A percentile compares a stretch with the other conserved stretches of the same genome.
phyloP scores from a whole-genome alignment of 1,140 invertebrate species.

The Fopius arisanus region DNA sequence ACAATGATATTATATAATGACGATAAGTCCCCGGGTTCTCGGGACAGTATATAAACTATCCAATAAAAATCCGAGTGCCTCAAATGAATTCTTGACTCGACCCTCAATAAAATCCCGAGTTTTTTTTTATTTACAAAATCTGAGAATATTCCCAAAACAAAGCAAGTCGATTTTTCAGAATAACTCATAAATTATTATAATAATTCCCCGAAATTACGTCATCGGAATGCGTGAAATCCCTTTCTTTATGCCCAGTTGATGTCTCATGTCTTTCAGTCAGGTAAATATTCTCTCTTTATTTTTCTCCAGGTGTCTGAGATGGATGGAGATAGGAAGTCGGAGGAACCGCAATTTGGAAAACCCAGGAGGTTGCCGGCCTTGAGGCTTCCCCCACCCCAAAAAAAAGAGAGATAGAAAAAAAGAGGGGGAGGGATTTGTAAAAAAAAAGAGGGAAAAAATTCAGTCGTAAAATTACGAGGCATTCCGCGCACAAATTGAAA shows the following conservation, averaged over 20 bases:
- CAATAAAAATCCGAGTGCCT: too few species aligned
- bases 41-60: too few species aligned
- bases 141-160: not conserved
- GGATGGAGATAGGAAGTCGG: slow-evolving; percentile 53
- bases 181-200: not conserved
- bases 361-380: slow-evolving; percentile 50
- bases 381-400: slow-evolving; percentile 36
- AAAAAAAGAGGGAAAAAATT: slow-evolving; percentile 15
- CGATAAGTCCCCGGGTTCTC: too few species aligned
- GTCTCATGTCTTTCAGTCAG: not conserved
- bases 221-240: not conserved
- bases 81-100: too few species aligned
- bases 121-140: too few species aligned
- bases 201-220: not conserved
- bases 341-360: slow-evolving; percentile 55
- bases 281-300: not conserved
- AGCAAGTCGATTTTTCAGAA: not conserved
- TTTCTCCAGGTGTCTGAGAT: slow-evolving; percentile 29
- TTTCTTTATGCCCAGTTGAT: not conserved
- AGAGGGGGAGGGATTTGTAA: not conserved
- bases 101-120: too few species aligned
- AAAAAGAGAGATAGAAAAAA: slow-evolving; percentile 35
- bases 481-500: slow-evolving; percentile 1
- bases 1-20: too few species aligned
- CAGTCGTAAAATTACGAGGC: slow-evolving; percentile 24